Conservation (phyloP, 2,888 invertebrate genomes). For the Drosophila rellima region DNA sequence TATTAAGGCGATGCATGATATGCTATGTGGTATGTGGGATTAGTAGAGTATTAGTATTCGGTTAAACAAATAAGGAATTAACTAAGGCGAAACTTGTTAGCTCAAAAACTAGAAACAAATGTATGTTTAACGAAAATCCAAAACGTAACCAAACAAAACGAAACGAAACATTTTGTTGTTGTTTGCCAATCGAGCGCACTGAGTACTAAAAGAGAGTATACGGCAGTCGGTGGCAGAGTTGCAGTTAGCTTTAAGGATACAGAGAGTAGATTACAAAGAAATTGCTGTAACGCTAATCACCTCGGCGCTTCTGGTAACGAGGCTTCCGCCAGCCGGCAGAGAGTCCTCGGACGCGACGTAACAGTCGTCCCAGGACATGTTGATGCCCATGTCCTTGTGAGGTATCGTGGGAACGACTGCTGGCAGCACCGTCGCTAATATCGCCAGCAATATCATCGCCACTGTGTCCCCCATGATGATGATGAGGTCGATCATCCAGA, state of each 20-base stretch:
- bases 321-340: conserved; percentile 85
- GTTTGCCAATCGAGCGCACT: conserved; percentile 54
- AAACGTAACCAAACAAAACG: conserved; percentile 19
- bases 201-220: conserved; percentile 43
- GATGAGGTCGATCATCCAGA: conserved; percentile 73
- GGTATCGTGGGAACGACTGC: conserved; percentile 69
- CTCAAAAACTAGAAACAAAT: conserved; percentile 60
- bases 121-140: background rate
- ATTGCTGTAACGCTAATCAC: conserved; percentile 77
- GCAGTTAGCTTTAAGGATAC: conserved; percentile 69
- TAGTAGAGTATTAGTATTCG: conserved; percentile 51
- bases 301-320: conserved; percentile 85
- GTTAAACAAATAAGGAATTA: conserved; percentile 10
- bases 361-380: conserved; percentile 83
- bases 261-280: conserved; percentile 49
- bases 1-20: conserved; percentile 56
- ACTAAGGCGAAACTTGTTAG: conserved; percentile 60
- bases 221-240: conserved; percentile 53
- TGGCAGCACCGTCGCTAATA: conserved; percentile 80
- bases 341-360: conserved; percentile 84
- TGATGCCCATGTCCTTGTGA: conserved; percentile 49
- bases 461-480: conserved; percentile 39
- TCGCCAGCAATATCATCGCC: conserved; percentile 81
- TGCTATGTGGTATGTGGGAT: conserved; percentile 41
- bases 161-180: background rate